Base-by-base conservation (phyloP, 2,888 invertebrate species). In the Idaea aversata region DNA sequence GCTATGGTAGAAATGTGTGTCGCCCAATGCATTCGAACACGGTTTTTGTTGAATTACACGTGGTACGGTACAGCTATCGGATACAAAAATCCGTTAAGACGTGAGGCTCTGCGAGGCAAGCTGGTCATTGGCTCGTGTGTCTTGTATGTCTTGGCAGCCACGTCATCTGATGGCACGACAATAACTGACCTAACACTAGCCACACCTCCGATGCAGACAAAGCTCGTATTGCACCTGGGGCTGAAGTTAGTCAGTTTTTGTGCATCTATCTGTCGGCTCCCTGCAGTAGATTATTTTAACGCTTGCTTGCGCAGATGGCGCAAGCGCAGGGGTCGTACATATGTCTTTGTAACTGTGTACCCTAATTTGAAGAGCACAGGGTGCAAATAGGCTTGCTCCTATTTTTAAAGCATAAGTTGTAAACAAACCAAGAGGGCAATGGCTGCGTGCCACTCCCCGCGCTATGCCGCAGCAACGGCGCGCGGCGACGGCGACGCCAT, bases 371-470 rank as follows among this genome's bases (percentile, higher is more conserved):
- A 68, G 73, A 61, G 63, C 77, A 72, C 79, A 90, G 86, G 88
- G 89, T 86, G 87, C 85, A 87, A 75, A 82, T 83, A 80, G 73
- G 80, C 70, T 73, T 73, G 83, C 67, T 71, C 72, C 78, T 72
- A 74, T 76, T 72, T 74, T 79, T 75, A 73, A 77, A 78, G 47
- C 82, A 76, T 74, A 79, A 87, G 82, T 91, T 92, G 92, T 92
- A 92, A 92, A 92, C 92, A 92, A 92, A 92, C 91, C 88, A 86
- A 84, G 92, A 91, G 92, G 91, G 91, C 92, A 92, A 90, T 92
- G 91, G 88, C 92, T 91, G 91, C 84, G 83, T 77, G 86, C 87
- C 88, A 83, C 89, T 87, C 90, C 91, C 90, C 90, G 88, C 89
- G 77, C 86, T 77, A 34, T 80, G 72, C 82, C 80, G 81, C 80